phyloP scores from a whole-genome alignment of 2,888 invertebrate genomes.

The Heliconius aoede region DNA sequence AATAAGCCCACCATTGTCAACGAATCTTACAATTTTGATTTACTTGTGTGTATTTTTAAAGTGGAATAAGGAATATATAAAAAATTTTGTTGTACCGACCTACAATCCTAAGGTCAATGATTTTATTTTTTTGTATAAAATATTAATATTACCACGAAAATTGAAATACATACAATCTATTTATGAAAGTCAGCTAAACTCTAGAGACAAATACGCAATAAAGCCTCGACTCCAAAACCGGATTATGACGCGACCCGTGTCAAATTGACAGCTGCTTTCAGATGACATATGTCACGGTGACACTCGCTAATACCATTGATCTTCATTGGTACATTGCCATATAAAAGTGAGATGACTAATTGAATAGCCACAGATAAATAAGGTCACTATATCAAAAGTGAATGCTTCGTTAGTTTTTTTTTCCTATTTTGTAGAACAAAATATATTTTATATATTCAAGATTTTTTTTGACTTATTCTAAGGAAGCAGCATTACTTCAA shows the following conservation, averaged over 20 bases:
- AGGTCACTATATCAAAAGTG: background rate
- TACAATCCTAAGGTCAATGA: background rate
- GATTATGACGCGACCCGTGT: slow-evolving; percentile 40
- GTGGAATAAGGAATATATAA: too few relatives aligned
- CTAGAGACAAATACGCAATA: slow-evolving; percentile 33
- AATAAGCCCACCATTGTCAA: too few relatives aligned
- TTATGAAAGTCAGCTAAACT: slow-evolving; percentile 28
- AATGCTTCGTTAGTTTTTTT: too few relatives aligned
- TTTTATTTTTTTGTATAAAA: background rate
- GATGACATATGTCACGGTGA: slow-evolving; percentile 31
- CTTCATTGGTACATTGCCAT: slow-evolving; percentile 33
- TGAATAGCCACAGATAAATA: slow-evolving; percentile 9
- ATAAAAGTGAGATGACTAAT: slow-evolving; percentile 12
- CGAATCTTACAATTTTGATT: too few relatives aligned
- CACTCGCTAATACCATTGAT: slow-evolving; percentile 31
- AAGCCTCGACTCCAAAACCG: slow-evolving; percentile 28
- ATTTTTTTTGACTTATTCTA: too few relatives aligned
- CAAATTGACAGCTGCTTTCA: slow-evolving; percentile 38
- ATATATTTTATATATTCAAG: too few relatives aligned
- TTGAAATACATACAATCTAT: slow-evolving; percentile 12
- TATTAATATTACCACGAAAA: background rate
- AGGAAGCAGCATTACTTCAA: too few relatives aligned
- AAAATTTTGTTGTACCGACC: too few relatives aligned
- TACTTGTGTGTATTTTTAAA: too few relatives aligned
- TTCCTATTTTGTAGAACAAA: too few relatives aligned